Base-by-base conservation (phyloP, 2,113 vertebrate species). In the Lontra canadensis region DNA sequence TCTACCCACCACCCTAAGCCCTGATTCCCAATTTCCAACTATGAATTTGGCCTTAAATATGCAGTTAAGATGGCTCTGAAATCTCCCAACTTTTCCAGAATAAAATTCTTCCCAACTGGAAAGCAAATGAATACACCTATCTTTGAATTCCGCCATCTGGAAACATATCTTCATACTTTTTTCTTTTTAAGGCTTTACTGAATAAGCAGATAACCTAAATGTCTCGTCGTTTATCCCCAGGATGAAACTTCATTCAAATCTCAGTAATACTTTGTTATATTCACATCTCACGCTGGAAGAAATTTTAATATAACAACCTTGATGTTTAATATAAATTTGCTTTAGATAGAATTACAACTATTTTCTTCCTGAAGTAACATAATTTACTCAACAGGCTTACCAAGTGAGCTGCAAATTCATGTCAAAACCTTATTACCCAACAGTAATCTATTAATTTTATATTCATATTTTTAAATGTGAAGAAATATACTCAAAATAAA, bases 361-460 rank as follows among this genome's bases (percentile, higher is more conserved):
- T 71, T 95, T 93, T 87, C 76, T 61, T 78, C 67, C 49, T 88
- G 15, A 73, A 4, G 34, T 69, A 61, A 49, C 69, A 81, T 18
- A 87, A 87, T 15, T 91, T 82, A 88, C 39, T 88, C 90, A 97
- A 34, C 18, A 97, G 49, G 36, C 52, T 97, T 92, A 94, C n/a
- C 65, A 96, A 94, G 25, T 65, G 63, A 95, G 21, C 31, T 95
- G 1, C 7, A 94, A 76, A 55, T 90, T 92, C 42, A 44, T 59
- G 39, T 88, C 36, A 88, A 69, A 97, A 80, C 42, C 80, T 39
- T 89, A 88, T 86, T 93, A 89, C 18, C 39, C 80, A 88, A 63
- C 12, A 92, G 8, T 25, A 84, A 61, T 36, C 29, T 85, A 82
- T 79, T 89, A 65, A 90, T 69, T 87, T 97, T 63, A 31, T 80